Conservation (phyloP, 2,113 vertebrate genomes). For the Barnardius zonarius region DNA sequence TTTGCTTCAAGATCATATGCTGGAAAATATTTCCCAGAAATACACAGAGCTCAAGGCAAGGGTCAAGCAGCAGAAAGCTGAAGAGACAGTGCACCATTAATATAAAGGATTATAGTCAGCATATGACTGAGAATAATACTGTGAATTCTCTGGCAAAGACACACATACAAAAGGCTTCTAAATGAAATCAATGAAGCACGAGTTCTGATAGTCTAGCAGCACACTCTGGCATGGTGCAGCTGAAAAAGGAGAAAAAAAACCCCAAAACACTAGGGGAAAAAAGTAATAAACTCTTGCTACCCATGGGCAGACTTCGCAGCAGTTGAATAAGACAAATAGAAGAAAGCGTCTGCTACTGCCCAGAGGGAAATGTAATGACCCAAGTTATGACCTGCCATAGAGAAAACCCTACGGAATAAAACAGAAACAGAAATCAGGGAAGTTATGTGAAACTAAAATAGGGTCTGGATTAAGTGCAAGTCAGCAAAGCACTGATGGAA, state of each 20-base stretch:
- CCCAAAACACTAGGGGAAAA: background rate
- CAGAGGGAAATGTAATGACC: constrained; percentile 72
- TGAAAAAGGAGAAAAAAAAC: background rate
- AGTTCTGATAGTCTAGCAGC: constrained; percentile 36
- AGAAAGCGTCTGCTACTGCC: constrained; percentile 57
- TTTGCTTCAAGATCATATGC: constrained; percentile 14
- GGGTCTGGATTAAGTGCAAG: constrained; percentile 37
- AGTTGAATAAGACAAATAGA: constrained; percentile 62
- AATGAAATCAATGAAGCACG: constrained; percentile 45
- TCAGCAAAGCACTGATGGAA: background rate
- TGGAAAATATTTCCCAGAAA: constrained; percentile 54
- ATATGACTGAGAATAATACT: constrained; percentile 17
- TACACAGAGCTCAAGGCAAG: constrained; percentile 43
- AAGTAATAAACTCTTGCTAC: constrained; percentile 60
- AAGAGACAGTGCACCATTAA: constrained; percentile 39
- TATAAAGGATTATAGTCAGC: constrained; percentile 41
- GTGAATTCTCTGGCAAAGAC: constrained; percentile 9
- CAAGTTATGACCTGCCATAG: constrained; percentile 69
- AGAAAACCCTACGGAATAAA: background rate
- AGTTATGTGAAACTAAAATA: constrained; percentile 51
- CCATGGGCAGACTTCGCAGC: constrained; percentile 52
- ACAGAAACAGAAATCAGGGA: constrained; percentile 18
- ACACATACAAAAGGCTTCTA: background rate
- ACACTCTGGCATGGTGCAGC: background rate
- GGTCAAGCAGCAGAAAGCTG: constrained; percentile 46